Evolutionary conservation across 2,797 vertebrate genomes (phyloP).

Genomic region (Chelon auratus): DNA sequence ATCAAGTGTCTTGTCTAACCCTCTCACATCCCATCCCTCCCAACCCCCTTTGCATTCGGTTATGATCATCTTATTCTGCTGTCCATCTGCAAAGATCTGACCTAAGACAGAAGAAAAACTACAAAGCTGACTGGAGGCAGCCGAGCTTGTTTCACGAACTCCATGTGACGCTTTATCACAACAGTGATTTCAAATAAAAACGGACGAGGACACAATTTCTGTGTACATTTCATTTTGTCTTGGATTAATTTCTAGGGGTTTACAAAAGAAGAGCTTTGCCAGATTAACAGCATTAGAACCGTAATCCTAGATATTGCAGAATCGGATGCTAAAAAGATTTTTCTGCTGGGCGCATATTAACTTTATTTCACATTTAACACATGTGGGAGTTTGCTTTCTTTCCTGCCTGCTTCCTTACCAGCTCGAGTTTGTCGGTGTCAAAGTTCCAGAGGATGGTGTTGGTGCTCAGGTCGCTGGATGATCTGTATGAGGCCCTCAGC

Average conservation of each 20-base stretch:
- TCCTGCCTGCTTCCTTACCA: conserved; percentile 58
- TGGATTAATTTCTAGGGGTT: conserved; percentile 57
- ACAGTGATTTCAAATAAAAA: conserved; percentile 13
- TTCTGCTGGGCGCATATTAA: not conserved
- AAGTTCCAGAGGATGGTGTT: conserved; percentile 81
- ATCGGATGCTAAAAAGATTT: conserved; percentile 42
- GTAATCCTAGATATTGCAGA: conserved; percentile 50
- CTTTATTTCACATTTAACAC: too few relatives aligned
- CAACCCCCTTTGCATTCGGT: conserved; percentile 29
- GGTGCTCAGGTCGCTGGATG: conserved; percentile 1
- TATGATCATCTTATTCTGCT: conserved; percentile 41
- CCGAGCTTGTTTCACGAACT: conserved; percentile 1
- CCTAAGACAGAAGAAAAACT: conserved; percentile 15
- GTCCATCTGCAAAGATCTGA: conserved; percentile 55
- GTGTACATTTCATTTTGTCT: conserved; percentile 25
- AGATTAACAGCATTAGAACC: conserved; percentile 61
- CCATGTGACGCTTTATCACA: not conserved
- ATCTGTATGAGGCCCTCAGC: conserved; percentile 82
- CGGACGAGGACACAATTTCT: not conserved
- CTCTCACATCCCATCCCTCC: conserved; percentile 4
- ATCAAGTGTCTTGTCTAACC: conserved; percentile 38
- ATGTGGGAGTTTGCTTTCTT: too few relatives aligned
- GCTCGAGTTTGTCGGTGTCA: conserved; percentile 32
- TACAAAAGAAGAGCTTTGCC: conserved; percentile 56
- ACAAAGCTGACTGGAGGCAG: not conserved